A percentile compares a stretch with the other conserved stretches of the same genome.
Evolutionary conservation across 2,797 vertebrate genomes (phyloP).

Genomic region (Zalophus californianus): DNA sequence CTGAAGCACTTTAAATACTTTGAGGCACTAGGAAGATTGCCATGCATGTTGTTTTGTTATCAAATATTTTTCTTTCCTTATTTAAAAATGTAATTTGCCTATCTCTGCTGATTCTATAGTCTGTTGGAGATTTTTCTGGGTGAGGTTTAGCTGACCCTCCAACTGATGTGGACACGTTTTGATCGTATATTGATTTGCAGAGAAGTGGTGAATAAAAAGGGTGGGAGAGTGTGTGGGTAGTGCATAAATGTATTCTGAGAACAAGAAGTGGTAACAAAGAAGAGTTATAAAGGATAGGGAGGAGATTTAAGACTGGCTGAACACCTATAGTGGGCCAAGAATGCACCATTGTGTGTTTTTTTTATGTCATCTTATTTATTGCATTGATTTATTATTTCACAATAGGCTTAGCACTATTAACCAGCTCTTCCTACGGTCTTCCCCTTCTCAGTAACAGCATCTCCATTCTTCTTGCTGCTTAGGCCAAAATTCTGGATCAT

Average conservation of each 20-base stretch:
- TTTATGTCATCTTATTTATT: background rate
- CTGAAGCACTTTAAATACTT: background rate
- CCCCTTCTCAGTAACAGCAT: background rate
- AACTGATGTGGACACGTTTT: background rate
- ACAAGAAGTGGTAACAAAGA: background rate
- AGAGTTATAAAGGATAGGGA: background rate
- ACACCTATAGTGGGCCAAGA: background rate
- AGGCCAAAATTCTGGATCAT: background rate
- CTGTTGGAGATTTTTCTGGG: background rate
- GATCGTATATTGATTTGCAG: background rate
- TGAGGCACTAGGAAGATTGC: background rate
- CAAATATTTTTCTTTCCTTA: constrained; percentile 33
- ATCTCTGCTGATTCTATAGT: background rate
- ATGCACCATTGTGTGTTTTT: background rate
- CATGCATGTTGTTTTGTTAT: background rate
- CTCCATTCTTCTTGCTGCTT: background rate
- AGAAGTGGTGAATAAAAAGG: background rate
- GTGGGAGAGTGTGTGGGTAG: background rate
- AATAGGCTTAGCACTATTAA: background rate
- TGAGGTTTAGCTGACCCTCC: background rate
- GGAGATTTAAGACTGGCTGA: background rate
- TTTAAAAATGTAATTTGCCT: constrained; percentile 21
- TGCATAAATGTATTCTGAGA: background rate
- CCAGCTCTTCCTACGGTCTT: too few species aligned
- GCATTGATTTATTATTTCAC: background rate